Percentiles rank a stretch among this genome's conserved stretches.
phyloP scores from a whole-genome alignment of 2,888 invertebrate species.

The Xiphydria camelus region DNA sequence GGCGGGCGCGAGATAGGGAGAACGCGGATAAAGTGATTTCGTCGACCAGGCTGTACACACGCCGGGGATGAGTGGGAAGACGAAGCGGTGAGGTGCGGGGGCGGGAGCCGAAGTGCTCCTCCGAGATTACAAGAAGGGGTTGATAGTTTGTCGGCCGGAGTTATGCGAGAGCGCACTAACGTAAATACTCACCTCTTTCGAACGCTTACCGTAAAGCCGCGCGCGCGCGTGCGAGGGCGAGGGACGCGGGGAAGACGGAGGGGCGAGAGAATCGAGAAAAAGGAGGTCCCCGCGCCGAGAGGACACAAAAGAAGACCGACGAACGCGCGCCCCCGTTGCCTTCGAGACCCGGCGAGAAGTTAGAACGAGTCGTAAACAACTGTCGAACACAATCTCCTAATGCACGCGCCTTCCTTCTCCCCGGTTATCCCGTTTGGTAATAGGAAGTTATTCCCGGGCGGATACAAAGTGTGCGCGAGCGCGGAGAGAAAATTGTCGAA shows the following conservation, averaged over 20 bases:
- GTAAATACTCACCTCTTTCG: slow-evolving; percentile 41
- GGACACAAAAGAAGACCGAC: no score
- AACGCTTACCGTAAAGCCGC: neutral
- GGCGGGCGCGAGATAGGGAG: no score
- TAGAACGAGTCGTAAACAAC: slow-evolving; percentile 53
- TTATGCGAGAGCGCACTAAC: slow-evolving; percentile 44
- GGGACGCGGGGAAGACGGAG: slow-evolving; percentile 5
- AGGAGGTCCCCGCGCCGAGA: slow-evolving; percentile 4
- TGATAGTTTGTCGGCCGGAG: slow-evolving; percentile 46
- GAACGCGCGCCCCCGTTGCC: no score
- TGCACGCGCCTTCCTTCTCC: slow-evolving; percentile 46
- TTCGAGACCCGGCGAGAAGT: no score
- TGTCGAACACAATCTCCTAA: slow-evolving; percentile 57
- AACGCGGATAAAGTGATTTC: neutral
- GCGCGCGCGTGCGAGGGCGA: slow-evolving; percentile 13
- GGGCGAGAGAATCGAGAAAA: slow-evolving; percentile 13
- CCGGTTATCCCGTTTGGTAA: slow-evolving; percentile 37
- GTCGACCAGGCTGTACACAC: neutral
- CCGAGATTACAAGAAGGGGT: slow-evolving; percentile 36
- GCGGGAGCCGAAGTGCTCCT: slow-evolving; percentile 32
- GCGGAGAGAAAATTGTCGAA: neutral
- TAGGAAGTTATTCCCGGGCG: slow-evolving; percentile 52
- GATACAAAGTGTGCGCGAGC: no score
- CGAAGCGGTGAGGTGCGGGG: slow-evolving; percentile 9
- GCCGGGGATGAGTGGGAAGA: neutral